Conservation (phyloP, 2,797 vertebrate species). For the Coregonus ussuriensis region DNA sequence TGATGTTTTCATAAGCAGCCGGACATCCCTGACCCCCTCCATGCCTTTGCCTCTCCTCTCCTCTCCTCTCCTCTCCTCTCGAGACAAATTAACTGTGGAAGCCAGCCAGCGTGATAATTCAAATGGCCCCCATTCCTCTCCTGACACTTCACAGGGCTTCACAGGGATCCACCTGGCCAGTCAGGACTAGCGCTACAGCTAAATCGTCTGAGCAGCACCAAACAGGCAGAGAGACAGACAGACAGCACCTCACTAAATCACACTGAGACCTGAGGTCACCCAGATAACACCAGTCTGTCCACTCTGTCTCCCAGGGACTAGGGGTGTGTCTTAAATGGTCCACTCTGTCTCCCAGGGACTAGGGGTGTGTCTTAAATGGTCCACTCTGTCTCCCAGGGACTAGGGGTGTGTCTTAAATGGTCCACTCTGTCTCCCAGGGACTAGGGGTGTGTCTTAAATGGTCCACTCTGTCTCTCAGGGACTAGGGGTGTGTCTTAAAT, state of each 20-base stretch:
- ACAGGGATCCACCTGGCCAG: no score
- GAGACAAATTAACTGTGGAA: constrained; percentile 30
- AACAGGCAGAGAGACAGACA: not conserved
- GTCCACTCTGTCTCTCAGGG: not conserved
- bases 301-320: no score
- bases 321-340: no score
- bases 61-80: constrained; percentile 4
- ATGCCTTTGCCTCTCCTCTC: no score
- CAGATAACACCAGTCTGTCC: not conserved
- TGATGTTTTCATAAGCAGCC: not conserved
- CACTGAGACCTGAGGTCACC: not conserved
- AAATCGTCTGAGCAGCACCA: not conserved
- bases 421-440: no score
- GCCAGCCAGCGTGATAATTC: constrained; percentile 15
- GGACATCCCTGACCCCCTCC: not conserved
- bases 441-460: not conserved
- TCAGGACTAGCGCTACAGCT: not conserved
- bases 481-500: no score
- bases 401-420: no score
- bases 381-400: no score
- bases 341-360: no score
- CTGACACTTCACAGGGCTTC: constrained; percentile 13
- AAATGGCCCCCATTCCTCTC: constrained; percentile 14
- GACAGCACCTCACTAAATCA: not conserved
- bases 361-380: no score